Evolutionary conservation across 2,797 vertebrate species (phyloP).

Genomic region (Lemur catta): DNA sequence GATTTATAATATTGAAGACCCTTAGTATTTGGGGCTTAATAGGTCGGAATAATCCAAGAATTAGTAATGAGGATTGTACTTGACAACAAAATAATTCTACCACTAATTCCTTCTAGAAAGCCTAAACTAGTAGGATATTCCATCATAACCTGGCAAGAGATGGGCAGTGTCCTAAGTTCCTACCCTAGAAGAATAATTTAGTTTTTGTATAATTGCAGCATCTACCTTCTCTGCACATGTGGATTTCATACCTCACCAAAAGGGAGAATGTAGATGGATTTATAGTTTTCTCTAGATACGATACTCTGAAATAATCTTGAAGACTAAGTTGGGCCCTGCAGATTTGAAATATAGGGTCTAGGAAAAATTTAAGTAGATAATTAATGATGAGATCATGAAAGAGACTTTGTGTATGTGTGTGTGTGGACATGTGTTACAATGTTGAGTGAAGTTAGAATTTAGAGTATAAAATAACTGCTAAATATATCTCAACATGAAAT

Average conservation of each 20-base stretch:
- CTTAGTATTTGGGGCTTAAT: neutral
- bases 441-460: neutral
- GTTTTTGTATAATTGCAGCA: neutral
- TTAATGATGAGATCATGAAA: neutral
- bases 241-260: neutral
- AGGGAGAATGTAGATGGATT: neutral
- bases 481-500: neutral
- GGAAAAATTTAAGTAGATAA: neutral
- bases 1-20: neutral
- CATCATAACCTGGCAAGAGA: neutral
- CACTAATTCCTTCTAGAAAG: neutral
- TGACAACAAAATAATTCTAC: neutral
- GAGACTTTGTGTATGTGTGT: neutral
- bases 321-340: neutral
- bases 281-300: neutral
- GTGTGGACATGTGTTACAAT: neutral
- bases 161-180: neutral
- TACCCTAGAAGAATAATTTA: neutral
- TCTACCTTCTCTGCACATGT: neutral
- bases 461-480: neutral
- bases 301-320: neutral
- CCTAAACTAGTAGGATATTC: neutral
- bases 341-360: neutral
- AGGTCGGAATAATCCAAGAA: neutral
- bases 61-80: neutral